Base-by-base conservation (phyloP, 2,113 vertebrate genomes). In the Brienomyrus longianalis region DNA sequence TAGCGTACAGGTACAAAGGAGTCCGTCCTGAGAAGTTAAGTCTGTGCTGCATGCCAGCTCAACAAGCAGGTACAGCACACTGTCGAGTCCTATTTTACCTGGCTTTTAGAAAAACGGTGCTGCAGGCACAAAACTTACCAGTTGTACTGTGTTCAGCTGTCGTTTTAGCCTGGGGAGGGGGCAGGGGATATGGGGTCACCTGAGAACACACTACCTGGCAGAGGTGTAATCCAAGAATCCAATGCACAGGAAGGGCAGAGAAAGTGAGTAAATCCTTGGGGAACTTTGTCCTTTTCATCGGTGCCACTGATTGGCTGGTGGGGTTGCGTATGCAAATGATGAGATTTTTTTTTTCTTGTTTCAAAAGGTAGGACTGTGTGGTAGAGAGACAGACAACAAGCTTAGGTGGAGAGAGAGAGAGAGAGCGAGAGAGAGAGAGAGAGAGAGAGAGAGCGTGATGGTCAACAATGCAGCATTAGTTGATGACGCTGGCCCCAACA, bases 251-350 rank as follows among this genome's bases (percentile, higher is more conserved):
- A 83, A 74, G 45, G 77, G 7, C 74, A 83, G 50, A 74, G 48
- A 74, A 52, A 83, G 62, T 48, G n/a, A 27, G 54, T 11, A 31
- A 84, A 15, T 35, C 89, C 80, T 48, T 43, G 23, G 47, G 23
- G 80, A 83, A 89, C 89, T 89, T 89, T 89, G 80, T 27, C n/a
- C 88, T 39, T 89, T 80, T 89, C 31, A 77, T 9, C 13, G 2
- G 11, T 6, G 39, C 39, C 17, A 52, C 89, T 85, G 48, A 89
- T 89, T 89, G 89, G 89, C 80, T 85, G n/a, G 45, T 23, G 13
- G 23, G 31, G 23, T 9, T 27, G 35, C 85, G 56, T 59, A 89
- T 89, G 89, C 51, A 89, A 89, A 89, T 89, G 6, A 50, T 47
- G 52, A 3, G 62, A 10, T 51, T 27, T 54, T 9, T 88, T 88